A percentile compares a stretch with the other conserved stretches of the same genome.
Evolutionary conservation across 2,113 vertebrate species (phyloP).

Genomic region (Corydoras sp.): DNA sequence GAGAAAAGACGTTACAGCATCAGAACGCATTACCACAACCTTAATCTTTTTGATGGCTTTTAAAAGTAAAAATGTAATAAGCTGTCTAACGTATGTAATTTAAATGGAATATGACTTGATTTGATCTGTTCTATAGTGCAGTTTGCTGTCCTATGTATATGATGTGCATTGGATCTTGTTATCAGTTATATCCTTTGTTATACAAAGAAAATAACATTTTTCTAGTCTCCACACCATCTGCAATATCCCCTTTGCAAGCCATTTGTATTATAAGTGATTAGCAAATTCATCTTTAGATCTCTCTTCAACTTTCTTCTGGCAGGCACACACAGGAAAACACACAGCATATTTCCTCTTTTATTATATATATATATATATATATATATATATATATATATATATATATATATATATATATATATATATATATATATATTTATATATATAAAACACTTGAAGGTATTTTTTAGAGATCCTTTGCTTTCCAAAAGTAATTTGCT

Average conservation of each 20-base stretch:
- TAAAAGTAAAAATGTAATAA: slow-evolving; percentile 48
- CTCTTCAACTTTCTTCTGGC: too few relatives aligned
- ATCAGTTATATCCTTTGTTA: slow-evolving; percentile 56
- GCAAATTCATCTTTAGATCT: too few relatives aligned
- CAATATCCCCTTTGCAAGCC: too few relatives aligned
- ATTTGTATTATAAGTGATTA: too few relatives aligned
- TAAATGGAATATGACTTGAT: slow-evolving; percentile 60
- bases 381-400: too few relatives aligned
- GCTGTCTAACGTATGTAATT: slow-evolving; percentile 60
- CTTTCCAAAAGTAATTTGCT: background rate
- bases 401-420: too few relatives aligned
- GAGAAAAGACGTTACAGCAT: slow-evolving; percentile 26
- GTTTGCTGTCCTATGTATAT: slow-evolving; percentile 64
- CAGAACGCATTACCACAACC: slow-evolving; percentile 38
- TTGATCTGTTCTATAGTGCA: slow-evolving; percentile 61
- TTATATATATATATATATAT: too few relatives aligned
- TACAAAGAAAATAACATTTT: slow-evolving; percentile 42
- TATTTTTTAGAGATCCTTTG: too few relatives aligned
- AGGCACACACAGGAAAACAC: too few relatives aligned
- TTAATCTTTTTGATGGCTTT: slow-evolving; percentile 47
- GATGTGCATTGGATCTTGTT: slow-evolving; percentile 57
- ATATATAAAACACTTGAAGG: too few relatives aligned
- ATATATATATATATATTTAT: too few relatives aligned
- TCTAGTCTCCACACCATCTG: slow-evolving; percentile 13
- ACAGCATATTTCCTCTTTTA: too few relatives aligned